Evolutionary conservation across 2,888 invertebrate species (phyloP).

Genomic region (Cancer borealis): DNA sequence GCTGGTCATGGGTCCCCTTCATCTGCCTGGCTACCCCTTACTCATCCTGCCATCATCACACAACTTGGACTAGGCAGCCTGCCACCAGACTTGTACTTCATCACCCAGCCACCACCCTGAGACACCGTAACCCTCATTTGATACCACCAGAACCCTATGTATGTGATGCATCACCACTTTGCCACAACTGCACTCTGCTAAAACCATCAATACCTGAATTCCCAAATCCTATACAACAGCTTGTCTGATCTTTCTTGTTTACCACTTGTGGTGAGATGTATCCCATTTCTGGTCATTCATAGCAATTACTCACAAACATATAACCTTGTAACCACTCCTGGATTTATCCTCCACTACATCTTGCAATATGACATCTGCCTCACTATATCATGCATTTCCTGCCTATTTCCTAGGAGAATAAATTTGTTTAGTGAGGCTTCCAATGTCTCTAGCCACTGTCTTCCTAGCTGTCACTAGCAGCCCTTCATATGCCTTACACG

Average conservation of each 20-base stretch:
- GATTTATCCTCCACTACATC: too few relatives aligned
- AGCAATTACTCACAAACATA: neutral
- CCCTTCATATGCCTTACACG: too few relatives aligned
- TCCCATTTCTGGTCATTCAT: neutral
- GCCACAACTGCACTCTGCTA: neutral
- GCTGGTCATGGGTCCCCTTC: slow-evolving; percentile 52
- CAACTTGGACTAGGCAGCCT: neutral
- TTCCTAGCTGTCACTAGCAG: too few relatives aligned
- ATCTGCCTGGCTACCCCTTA: slow-evolving; percentile 7
- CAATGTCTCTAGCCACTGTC: too few relatives aligned
- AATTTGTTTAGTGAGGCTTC: too few relatives aligned
- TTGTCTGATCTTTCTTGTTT: neutral
- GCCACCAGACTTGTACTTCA: neutral
- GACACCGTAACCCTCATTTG: neutral
- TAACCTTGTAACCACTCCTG: neutral
- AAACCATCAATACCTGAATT: neutral
- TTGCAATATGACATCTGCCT: too few relatives aligned
- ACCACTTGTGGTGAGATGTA: neutral
- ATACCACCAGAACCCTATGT: neutral
- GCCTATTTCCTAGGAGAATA: too few relatives aligned
- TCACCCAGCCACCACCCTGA: neutral
- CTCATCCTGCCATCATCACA: neutral
- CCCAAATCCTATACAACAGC: neutral
- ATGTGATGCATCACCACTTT: neutral
- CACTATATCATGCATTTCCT: too few relatives aligned